Evolutionary conservation across 2,888 invertebrate genomes (phyloP), one percentile per base, ranked within the genome.

Genomic region (Drosophila testacea): DNA sequence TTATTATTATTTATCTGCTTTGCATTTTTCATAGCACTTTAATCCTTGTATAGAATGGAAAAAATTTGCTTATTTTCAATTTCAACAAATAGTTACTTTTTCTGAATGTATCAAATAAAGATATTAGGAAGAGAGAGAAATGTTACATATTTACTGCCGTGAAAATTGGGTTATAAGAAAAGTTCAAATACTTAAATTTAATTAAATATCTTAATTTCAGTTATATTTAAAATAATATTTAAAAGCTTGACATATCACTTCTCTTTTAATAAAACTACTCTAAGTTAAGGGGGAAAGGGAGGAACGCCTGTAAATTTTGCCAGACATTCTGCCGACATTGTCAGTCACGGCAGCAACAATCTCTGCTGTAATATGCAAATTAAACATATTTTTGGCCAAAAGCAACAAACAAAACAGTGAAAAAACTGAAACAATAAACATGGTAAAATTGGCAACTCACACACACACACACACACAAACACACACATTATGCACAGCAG

Each of bases 391-490:
- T 42, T 38, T 57, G 47, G 57, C 30, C 47, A 57, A 57, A 56
- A 27, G 38, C 46, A 38, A 57, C 46, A 47, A 47, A 46, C 46
- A 47, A 13, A 32, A 30, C 30, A 6, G 22, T 3, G 22, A 36
- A 56, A 55, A 46, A 57, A 36, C 16, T 57, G 38, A 57, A 47
- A 57, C 57, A 57, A 57, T 57, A 57, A 57, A 57, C 57, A 47
- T 47, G 60, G 52, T 52, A 60, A 46, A 60, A 83, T 78, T 83
- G 78, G 86, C 88, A 75, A 77, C 6, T 38, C 52, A 73, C 51
- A 42, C 44, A 61, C 10, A 47, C 6, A 46, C 52, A 73, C 51
- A 42, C 44, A 61, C 10, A 47, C 32, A 30, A 22, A 39, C n/a
- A 36, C 10, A 66, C 11, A 60, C 13, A 47, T 46, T 52, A 57